Conservation (phyloP, 2,888 invertebrate genomes). For the Lasioglossum zephyrum region DNA sequence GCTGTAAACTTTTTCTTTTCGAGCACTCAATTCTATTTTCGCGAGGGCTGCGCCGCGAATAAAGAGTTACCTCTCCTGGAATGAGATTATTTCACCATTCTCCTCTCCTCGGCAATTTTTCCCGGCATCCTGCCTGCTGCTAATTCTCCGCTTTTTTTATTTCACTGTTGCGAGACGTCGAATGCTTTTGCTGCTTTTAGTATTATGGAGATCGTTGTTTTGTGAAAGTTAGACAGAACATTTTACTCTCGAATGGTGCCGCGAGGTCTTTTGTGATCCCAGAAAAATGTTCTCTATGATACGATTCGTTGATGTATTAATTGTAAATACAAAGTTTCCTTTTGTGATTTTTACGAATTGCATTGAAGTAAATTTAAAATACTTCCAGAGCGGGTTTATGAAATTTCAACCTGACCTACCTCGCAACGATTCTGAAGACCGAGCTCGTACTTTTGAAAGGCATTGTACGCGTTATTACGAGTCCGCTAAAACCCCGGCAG, state of each 20-base stretch:
- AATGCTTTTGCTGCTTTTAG: neutral
- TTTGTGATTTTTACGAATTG: no score
- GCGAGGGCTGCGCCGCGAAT: neutral
- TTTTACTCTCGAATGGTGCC: neutral
- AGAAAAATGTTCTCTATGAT: neutral
- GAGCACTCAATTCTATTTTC: constrained; percentile 8
- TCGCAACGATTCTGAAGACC: neutral
- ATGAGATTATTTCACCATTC: neutral
- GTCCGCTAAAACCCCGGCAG: neutral
- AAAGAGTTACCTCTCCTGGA: neutral
- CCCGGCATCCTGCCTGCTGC: neutral
- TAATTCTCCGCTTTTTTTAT: neutral
- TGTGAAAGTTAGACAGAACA: neutral
- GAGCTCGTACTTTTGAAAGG: neutral
- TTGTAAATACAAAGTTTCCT: neutral
- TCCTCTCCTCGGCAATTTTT: neutral
- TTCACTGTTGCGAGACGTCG: neutral
- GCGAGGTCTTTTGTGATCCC: neutral
- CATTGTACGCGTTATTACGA: neutral
- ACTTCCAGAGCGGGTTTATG: neutral
- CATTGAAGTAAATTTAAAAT: neutral
- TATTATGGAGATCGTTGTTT: neutral
- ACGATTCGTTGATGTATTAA: neutral
- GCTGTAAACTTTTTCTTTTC: neutral
- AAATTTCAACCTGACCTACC: neutral